These are phyloP conservation scores for Callithrix jacchus DNA, from an alignment of 2,113 vertebrate species.

Conservation along the genomic window DNA sequence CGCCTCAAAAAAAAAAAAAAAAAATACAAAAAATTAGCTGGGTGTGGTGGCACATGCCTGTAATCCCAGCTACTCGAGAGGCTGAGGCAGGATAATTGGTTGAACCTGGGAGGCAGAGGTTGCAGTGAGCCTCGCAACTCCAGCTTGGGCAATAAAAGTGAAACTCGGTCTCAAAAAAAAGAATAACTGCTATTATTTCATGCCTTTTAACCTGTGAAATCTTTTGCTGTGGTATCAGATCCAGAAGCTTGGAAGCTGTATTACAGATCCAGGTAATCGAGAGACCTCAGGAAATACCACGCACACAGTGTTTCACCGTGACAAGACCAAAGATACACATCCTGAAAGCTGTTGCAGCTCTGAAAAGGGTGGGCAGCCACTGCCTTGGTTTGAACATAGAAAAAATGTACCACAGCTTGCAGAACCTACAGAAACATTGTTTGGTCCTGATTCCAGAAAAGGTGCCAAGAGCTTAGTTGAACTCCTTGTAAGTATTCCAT, in stretches of 20 bases:
- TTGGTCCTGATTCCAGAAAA: slow-evolving; percentile 83
- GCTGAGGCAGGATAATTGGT: no score
- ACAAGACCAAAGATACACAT: slow-evolving; percentile 91
- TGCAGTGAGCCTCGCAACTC: no score
- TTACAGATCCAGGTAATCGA: slow-evolving; percentile 83
- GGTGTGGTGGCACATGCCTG: no score
- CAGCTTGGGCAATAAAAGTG: no score
- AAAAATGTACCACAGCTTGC: slow-evolving; percentile 84
- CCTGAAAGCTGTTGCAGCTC: slow-evolving; percentile 86
- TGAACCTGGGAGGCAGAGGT: no score
- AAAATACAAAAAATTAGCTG: no score
- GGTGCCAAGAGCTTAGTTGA: slow-evolving; percentile 92
- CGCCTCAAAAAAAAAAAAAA: no score
- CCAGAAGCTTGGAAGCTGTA: slow-evolving; percentile 85
- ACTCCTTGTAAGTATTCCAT: slow-evolving; percentile 91
- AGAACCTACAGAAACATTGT: slow-evolving; percentile 82
- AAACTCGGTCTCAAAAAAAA: neutral
- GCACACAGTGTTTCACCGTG: slow-evolving; percentile 85
- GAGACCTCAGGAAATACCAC: slow-evolving; percentile 83
- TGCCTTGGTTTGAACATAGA: slow-evolving; percentile 89
- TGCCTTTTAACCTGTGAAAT: slow-evolving; percentile 16
- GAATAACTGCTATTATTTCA: neutral
- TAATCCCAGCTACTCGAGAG: no score
- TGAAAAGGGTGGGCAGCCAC: slow-evolving; percentile 86
- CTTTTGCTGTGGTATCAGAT: slow-evolving; percentile 82